Evolutionary conservation across 2,113 vertebrate species (phyloP), one percentile per base, ranked within the genome.

Genomic region (Sciurus niger): DNA sequence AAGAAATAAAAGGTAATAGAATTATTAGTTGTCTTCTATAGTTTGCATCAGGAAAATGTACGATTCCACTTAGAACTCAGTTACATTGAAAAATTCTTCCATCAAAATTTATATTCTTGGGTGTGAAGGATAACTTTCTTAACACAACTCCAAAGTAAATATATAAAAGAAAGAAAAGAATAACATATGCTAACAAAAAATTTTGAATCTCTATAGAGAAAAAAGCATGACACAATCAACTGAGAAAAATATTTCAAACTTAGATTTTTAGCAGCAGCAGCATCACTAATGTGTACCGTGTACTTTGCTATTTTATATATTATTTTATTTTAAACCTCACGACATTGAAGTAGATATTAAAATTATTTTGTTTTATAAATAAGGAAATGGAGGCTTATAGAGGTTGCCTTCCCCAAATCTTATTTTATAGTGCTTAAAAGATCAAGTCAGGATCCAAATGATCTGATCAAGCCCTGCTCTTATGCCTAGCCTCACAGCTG

Each of bases 131-230:
- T 60, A 95, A 82, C 90, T 76, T 94, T 94, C 46, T 85, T 90
- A 90, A 43, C n/a, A 85, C 63, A 96, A 90, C 40, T 10, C 28
- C 70, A 90, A 93, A 73, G 89, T 51, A 95, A 93, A 91, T 22
- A 76, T 51, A 84, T 43, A 37, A 88, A 84, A 86, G 17, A 96
- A 88, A 58, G 12, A 90, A 82, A 88, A 89, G 46, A 89, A 10
- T 73, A 48, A 80, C 46, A 94, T 43, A 68, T 9, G 10, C 17
- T 60, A 80, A 74, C 10, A 86, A 86, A 74, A 3, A 10, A 25
- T 77, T 92, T 84, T 9, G 0, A 48, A 86, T 92, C 94, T 92
- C 34, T 80, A 12, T 77, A 77, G 40, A 67, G 32, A 73, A 91
- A 85, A 40, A 14, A 46, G 78, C 58, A 78, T n/a, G 51, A 95